A percentile compares a stretch with the other conserved stretches of the same genome.
Evolutionary conservation across 2,113 vertebrate species (phyloP).

Genomic region (Baryphthengus martii): DNA sequence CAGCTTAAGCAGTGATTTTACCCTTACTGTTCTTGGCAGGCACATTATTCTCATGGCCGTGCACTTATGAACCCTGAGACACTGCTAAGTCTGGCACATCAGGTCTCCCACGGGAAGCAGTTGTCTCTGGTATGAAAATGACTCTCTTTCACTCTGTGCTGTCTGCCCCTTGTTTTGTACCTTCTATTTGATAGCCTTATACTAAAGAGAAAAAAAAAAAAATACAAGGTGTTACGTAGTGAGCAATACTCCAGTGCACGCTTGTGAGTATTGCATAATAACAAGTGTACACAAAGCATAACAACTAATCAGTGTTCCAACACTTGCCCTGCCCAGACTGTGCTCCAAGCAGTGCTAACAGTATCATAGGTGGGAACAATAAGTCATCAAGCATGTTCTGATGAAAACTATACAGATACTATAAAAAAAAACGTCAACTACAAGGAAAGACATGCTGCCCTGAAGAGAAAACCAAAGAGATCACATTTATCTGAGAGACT

Average conservation of each 20-base stretch:
- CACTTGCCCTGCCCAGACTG: not conserved
- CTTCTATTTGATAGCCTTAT: not conserved
- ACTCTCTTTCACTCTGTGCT: not conserved
- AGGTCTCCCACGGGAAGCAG: not conserved
- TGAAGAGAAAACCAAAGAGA: not conserved
- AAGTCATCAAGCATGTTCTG: not conserved
- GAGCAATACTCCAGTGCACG: not conserved
- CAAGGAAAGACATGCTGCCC: not conserved
- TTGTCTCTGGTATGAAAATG: not conserved
- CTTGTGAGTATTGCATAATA: not conserved
- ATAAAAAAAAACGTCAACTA: not conserved
- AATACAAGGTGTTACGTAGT: fast-evolving
- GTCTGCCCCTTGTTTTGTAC: not conserved
- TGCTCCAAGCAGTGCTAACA: not conserved
- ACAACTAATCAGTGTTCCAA: not conserved
- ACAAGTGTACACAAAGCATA: not conserved
- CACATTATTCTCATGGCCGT: not conserved
- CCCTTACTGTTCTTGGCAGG: not conserved
- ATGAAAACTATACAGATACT: not conserved
- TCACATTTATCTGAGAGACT: not conserved
- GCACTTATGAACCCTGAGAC: not conserved
- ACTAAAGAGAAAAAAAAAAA: not conserved
- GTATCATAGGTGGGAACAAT: not conserved
- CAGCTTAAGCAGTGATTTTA: not conserved
- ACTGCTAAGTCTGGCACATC: not conserved